These are phyloP conservation scores for Plecotus auritus DNA, from an alignment of 2,113 vertebrate genomes.

Conservation along the genomic window DNA sequence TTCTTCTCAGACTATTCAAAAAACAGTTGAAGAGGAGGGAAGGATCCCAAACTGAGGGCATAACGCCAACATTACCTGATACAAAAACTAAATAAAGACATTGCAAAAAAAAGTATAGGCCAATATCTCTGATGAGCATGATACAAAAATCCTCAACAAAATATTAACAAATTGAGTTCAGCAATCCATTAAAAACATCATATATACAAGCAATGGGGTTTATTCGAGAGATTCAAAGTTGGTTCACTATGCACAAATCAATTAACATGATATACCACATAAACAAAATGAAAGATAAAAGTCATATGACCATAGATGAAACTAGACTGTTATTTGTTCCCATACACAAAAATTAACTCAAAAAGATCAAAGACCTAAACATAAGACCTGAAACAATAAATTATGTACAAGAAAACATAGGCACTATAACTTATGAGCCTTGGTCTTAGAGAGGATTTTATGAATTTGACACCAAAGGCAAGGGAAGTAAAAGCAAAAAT, in stretches of 20 bases:
- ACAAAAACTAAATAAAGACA: not conserved
- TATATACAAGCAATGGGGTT: not conserved
- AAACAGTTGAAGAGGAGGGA: not conserved
- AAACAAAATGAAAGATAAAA: not conserved
- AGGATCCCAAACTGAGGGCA: not conserved
- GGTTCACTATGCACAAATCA: not conserved
- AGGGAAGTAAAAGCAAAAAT: not conserved
- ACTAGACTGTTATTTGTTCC: not conserved
- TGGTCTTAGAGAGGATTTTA: too few relatives aligned
- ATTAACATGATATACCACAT: not conserved
- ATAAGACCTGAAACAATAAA: not conserved
- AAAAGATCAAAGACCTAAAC: not conserved
- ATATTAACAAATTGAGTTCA: not conserved
- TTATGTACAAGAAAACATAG: not conserved
- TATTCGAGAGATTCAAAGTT: not conserved
- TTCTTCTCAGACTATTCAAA: not conserved
- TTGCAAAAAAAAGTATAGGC: not conserved
- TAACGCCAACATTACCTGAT: not conserved
- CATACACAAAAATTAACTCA: not conserved
- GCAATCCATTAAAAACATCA: not conserved
- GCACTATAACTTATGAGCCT: too few relatives aligned
- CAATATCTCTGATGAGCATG: not conserved
- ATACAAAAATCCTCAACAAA: not conserved
- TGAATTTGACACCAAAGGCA: not conserved
- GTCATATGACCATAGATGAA: not conserved